Conservation (phyloP, 1,140 invertebrate genomes). For the Calosoma granatense region DNA sequence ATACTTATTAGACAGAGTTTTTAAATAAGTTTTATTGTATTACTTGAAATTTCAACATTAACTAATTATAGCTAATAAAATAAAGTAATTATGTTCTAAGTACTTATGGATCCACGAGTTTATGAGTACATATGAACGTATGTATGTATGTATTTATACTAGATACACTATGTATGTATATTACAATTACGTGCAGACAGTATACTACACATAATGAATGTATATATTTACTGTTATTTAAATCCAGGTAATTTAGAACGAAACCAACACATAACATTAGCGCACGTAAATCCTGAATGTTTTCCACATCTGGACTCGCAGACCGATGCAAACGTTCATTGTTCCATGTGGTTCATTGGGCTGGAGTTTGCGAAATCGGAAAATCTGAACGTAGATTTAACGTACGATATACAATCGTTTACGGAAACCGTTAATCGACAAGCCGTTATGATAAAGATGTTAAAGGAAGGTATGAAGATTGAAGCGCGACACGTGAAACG, state of each 20-base stretch:
- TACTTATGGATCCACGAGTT: too few relatives aligned
- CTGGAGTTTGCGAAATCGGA: constrained; percentile 79
- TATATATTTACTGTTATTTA: constrained; percentile 8
- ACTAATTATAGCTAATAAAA: too few relatives aligned
- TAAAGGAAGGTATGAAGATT: constrained; percentile 84
- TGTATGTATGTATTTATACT: too few relatives aligned
- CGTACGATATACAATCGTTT: constrained; percentile 82
- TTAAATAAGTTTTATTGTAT: too few relatives aligned
- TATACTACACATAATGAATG: neutral
- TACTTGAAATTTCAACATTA: too few relatives aligned
- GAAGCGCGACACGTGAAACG: constrained; percentile 65
- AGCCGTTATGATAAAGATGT: constrained; percentile 62
- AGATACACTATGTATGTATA: too few relatives aligned
- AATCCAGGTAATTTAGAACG: constrained; percentile 70
- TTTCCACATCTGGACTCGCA: constrained; percentile 45
- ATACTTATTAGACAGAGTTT: too few relatives aligned
- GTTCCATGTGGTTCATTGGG: constrained; percentile 96
- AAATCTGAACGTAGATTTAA: constrained; percentile 86
- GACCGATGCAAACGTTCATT: constrained; percentile 31
- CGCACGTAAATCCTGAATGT: constrained; percentile 90
- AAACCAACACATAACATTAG: constrained; percentile 81
- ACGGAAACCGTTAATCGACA: constrained; percentile 62
- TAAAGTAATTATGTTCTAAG: too few relatives aligned
- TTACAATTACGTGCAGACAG: neutral
- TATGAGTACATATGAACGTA: too few relatives aligned